Evolutionary conservation across 2,797 vertebrate genomes (phyloP).

Genomic region (Epinephelus malabaricus): DNA sequence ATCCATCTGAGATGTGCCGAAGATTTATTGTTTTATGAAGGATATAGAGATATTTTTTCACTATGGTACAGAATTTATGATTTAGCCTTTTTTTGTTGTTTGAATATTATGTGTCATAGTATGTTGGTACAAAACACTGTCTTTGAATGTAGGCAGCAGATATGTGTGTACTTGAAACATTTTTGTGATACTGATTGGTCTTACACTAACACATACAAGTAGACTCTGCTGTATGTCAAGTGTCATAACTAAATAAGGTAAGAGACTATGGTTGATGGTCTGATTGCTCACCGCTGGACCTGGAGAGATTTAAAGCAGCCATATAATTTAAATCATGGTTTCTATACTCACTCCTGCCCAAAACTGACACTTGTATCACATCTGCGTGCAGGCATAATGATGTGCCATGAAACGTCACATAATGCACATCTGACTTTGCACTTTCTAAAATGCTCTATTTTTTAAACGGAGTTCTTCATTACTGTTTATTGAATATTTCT

Average conservation of each 20-base stretch:
- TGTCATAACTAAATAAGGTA: not conserved
- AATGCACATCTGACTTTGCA: constrained; percentile 56
- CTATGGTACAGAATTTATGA: not conserved
- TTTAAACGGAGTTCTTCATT: constrained; percentile 13
- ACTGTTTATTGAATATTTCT: constrained; percentile 2
- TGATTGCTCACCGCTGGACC: not conserved
- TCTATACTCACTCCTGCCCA: not conserved
- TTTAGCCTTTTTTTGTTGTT: not conserved
- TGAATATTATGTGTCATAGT: not conserved
- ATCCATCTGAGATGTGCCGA: constrained; percentile 4
- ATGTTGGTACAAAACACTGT: not conserved
- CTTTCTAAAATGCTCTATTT: constrained; percentile 45
- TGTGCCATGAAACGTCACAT: constrained; percentile 21
- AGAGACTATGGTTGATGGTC: not conserved
- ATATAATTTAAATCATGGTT: not conserved
- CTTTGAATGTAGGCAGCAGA: not conserved
- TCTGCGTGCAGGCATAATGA: not conserved
- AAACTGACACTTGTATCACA: constrained; percentile 5
- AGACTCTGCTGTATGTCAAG: not conserved
- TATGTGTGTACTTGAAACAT: not conserved
- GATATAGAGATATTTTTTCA: constrained; percentile 1
- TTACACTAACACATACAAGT: not conserved
- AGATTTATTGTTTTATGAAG: constrained; percentile 33
- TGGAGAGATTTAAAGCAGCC: not conserved
- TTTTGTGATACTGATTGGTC: not conserved